Conservation (phyloP, 2,888 invertebrate genomes). For the Drosophila mettleri region DNA sequence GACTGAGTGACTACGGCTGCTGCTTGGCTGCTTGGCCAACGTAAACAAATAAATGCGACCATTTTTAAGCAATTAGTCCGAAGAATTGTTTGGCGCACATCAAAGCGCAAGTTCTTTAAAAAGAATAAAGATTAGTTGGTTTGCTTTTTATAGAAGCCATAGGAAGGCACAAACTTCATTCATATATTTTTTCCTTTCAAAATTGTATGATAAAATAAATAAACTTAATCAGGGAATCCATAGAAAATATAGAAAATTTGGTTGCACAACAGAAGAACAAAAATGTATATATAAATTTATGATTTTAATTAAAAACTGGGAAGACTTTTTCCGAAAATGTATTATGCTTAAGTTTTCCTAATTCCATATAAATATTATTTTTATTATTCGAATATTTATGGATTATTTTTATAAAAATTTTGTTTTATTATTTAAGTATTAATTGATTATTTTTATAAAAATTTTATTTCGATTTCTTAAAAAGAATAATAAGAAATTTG, state of each 20-base stretch:
- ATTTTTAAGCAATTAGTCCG: slow-evolving; percentile 18
- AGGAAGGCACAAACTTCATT: background rate
- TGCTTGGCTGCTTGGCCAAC: slow-evolving; percentile 1
- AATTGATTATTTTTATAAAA: too few relatives aligned
- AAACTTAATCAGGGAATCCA: background rate
- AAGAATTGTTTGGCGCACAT: slow-evolving; percentile 10
- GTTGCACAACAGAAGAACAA: too few relatives aligned
- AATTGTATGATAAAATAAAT: background rate
- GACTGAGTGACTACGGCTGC: slow-evolving; percentile 4
- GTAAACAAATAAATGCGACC: slow-evolving; percentile 44
- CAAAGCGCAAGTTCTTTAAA: slow-evolving; percentile 13
- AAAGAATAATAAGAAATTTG: too few relatives aligned
- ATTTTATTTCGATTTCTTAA: too few relatives aligned
- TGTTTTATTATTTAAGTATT: too few relatives aligned
- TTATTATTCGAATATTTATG: too few relatives aligned
- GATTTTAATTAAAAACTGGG: too few relatives aligned
- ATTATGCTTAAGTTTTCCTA: too few relatives aligned
- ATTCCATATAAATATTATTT: too few relatives aligned
- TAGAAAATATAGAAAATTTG: background rate
- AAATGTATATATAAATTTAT: background rate
- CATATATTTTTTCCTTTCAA: slow-evolving; percentile 1
- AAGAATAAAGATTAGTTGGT: slow-evolving; percentile 9
- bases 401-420: too few relatives aligned
- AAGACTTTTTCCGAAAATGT: too few relatives aligned
- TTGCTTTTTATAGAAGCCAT: slow-evolving; percentile 3